Base-by-base conservation (phyloP, 2,113 vertebrate species). In the Bubo bubo region DNA sequence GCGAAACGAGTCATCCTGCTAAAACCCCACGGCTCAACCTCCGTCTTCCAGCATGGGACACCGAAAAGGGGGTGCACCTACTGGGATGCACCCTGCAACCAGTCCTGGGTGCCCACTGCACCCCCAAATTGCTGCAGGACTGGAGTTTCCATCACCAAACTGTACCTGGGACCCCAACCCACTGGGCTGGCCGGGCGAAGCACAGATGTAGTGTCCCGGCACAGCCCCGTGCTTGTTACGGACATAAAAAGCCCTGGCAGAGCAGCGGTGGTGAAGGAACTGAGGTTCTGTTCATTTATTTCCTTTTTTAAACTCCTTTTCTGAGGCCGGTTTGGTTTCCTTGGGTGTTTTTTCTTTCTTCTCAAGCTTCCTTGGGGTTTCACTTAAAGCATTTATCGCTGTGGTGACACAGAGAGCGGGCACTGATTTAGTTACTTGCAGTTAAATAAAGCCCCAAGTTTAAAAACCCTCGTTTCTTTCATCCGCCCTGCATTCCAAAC, bases 1-100 rank as follows among this genome's bases (percentile, higher is more conserved):
- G 90, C 96, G 94, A 2, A 97, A 95, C 0, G 97, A 97, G 1
- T 86, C 95, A 0, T 98, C 97, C 89, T 97, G 96, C 96, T 97
- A 58, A 96, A 75, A 8, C 12, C 19, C 8, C 3, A 2, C 0
- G 0, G 7, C 14, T 87, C 56, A 0, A 10, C 14, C 50, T 66
- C 60, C 2, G 6, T 34, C n/a, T 20, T 49, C 71, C 72, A 79
- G 58, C 12, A 0, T 50, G 1, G 1, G 55, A 9, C 58, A 56
- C 26, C 45, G 75, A 56, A 56, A 35, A 28, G 3, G 15, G 58
- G 17, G 58, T 41, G 39, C 26, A 17, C 17, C 8, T 30, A 26
- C 16, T 1, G 3, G 64, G 49, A 41, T 39, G 49, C 0, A 1
- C 23, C 28, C n/a, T 2, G 0, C 2, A 1, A 53, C 49, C 0